Evolutionary conservation across 2,797 vertebrate species (phyloP), one percentile per base, ranked within the genome.

Genomic region (Pipistrellus kuhlii): DNA sequence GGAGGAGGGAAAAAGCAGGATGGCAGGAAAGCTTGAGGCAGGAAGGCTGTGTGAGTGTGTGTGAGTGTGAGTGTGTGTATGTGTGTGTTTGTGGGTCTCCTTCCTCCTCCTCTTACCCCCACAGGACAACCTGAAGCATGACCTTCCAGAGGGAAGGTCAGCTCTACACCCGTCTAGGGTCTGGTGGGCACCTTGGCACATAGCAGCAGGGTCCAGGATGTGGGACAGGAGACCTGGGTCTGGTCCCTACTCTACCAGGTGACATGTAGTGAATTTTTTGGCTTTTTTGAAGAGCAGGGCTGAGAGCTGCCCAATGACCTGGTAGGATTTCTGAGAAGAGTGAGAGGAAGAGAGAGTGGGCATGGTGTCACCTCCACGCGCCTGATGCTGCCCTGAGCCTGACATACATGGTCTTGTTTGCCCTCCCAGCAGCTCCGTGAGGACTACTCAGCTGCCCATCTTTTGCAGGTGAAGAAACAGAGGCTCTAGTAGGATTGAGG

Each of bases 61-160:
- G 12, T 51, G n/a, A 44, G 17, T 13, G n/a, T 18, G 12, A 8
- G 23, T 17, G 9, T 35, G 23, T 17, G 12, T 30, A 3, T 6
- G 14, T 10, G 7, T 0, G 64, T 5, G 5, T 2, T 2, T 5
- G 10, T 0, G 0, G 17, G 1, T 71, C 10, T 55, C n/a, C 13
- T 6, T 30, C 6, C 21, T 77, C 38, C 15, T 57, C 10, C 41
- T 38, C 25, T 81, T 32, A 30, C 32, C 14, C 11, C 1, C 44
- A 35, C 8, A 55, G n/a, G 68, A 62, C 59, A 66, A 35, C 30
- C 78, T 14, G 30, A 92, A 41, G 64, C 25, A 2, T 59, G n/a
- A 72, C 20, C 20, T 38, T 14, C 53, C 15, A 6, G 15, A 59
- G 53, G 41, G n/a, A 91, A 35, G 62, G 8, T 27, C 35, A 8